Base-by-base conservation (phyloP, 2,888 invertebrate species). In the Drosophila demipolita region DNA sequence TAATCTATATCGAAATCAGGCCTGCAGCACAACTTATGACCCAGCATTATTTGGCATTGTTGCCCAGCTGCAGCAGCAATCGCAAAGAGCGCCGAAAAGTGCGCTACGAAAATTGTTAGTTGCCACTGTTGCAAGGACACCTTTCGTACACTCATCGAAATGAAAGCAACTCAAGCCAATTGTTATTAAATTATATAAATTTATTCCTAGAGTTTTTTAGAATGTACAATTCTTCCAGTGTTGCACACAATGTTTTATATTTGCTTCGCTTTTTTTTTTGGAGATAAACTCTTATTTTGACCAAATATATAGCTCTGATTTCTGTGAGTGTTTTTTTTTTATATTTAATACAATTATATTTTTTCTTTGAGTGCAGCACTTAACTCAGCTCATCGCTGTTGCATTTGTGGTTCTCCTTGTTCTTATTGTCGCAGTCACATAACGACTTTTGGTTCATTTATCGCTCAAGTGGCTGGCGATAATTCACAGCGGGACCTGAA, bases 401-500 rank as follows among this genome's bases (percentile, higher is more conserved):
- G 78, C 63, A 48, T 64, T 62, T 48, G 60, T 49, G 6, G 26
- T 36, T 36, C 12, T 26, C 38, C 32, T 48, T 38, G 54, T 68
- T 32, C 59, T 50, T 66, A 55, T 67, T 73, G 58, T 54, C 53
- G 68, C 59, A 48, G 73, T 79, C 68, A 77, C 80, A 77, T 80
- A 83, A 83, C 77, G 77, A 81, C 80, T 81, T 83, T 83, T 72
- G 81, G 57, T 74, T 83, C 83, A 81, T 81, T 81, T 81, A 81
- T 83, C 80, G 83, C 80, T 77, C 81, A 83, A 83, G 83, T 81
- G 81, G 83, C 83, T 81, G 81, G 83, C 83, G 83, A 81, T 81
- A 81, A 83, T 81, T 81, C 81, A 77, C 77, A 71, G 91, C 96
- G 95, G 35, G 99, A 94, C 93, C 99, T 99, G 91, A 23, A 95